A percentile compares a stretch with the other conserved stretches of the same genome.
phyloP scores from a whole-genome alignment of 37 sponge, comb jelly and placozoan species.

The Geodia barretti region DNA sequence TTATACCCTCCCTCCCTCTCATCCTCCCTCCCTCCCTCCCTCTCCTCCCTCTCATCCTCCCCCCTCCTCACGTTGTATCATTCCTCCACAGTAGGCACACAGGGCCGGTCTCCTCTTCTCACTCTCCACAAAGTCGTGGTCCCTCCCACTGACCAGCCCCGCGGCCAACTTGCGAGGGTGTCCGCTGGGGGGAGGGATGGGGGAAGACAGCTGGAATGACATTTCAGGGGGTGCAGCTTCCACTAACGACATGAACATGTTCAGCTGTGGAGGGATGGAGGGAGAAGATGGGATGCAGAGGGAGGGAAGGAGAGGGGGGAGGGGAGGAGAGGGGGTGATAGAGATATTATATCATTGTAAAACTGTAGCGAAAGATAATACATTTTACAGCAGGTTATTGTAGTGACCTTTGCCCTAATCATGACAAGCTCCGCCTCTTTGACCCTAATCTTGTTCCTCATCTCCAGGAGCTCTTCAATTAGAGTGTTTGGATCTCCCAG shows the following conservation, averaged over 20 bases:
- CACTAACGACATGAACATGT: slow-evolving; percentile 14
- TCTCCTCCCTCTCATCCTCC: neutral
- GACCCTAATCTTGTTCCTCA: slow-evolving; percentile 48
- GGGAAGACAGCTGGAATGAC: neutral
- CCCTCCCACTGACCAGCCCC: slow-evolving; percentile 37
- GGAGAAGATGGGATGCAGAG: neutral
- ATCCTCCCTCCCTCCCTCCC: neutral
- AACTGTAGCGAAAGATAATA: neutral
- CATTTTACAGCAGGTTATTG: too few species aligned
- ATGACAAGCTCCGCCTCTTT: slow-evolving; percentile 44
- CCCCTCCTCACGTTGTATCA: slow-evolving; percentile 50
- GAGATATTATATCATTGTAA: neutral
- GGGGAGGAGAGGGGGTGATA: neutral
- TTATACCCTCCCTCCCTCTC: too few species aligned
- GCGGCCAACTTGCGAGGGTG: slow-evolving; percentile 34
- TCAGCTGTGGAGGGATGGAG: slow-evolving; percentile 14
- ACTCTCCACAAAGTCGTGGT: slow-evolving; percentile 59
- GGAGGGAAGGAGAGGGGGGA: slow-evolving; percentile 2
- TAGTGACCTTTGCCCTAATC: slow-evolving; percentile 55
- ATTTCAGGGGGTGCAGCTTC: neutral
- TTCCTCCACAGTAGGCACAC: slow-evolving; percentile 65
- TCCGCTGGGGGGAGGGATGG: neutral
- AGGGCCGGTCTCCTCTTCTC: slow-evolving; percentile 48
- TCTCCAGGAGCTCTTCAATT: slow-evolving; percentile 56
- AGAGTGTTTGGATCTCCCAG: slow-evolving; percentile 59